A percentile compares a stretch with the other conserved stretches of the same genome.
Conservation (phyloP, 2,797 vertebrate genomes). For the Odontamblyopus lacepedii region DNA sequence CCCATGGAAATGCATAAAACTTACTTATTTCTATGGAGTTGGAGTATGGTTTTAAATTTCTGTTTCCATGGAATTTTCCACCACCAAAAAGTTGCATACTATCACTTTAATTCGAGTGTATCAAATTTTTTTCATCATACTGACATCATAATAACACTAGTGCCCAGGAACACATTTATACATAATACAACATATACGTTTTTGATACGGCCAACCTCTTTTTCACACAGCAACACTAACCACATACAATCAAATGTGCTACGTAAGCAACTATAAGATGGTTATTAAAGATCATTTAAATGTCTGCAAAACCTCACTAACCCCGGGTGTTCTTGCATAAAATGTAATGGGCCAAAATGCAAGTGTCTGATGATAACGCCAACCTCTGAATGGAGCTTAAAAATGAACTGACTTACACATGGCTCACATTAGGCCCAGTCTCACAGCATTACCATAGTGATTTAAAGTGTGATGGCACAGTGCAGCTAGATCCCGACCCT, state of each 20-base stretch:
- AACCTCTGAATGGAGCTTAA: conserved; percentile 68
- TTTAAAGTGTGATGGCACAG: conserved; percentile 54
- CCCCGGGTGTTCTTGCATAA: conserved; percentile 52
- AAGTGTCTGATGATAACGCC: conserved; percentile 65
- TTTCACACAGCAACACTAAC: too few relatives aligned
- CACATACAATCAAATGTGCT: background rate
- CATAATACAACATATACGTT: too few relatives aligned
- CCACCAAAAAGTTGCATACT: too few relatives aligned
- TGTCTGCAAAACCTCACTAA: conserved; percentile 59
- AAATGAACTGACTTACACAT: conserved; percentile 68
- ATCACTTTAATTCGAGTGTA: too few relatives aligned
- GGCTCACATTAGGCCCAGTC: conserved; percentile 69
- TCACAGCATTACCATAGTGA: conserved; percentile 65
- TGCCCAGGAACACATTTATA: too few relatives aligned
- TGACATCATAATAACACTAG: too few relatives aligned
- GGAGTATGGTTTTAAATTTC: too few relatives aligned
- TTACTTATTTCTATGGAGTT: too few relatives aligned
- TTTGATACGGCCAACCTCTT: too few relatives aligned
- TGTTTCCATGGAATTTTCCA: too few relatives aligned
- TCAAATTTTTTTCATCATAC: too few relatives aligned
- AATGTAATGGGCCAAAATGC: conserved; percentile 66
- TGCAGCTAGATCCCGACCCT: conserved; percentile 56
- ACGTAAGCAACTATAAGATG: background rate
- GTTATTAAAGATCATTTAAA: conserved; percentile 37
- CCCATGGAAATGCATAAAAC: too few relatives aligned